Base-by-base conservation (phyloP, 2,797 vertebrate species). In the Semotilus atromaculatus region DNA sequence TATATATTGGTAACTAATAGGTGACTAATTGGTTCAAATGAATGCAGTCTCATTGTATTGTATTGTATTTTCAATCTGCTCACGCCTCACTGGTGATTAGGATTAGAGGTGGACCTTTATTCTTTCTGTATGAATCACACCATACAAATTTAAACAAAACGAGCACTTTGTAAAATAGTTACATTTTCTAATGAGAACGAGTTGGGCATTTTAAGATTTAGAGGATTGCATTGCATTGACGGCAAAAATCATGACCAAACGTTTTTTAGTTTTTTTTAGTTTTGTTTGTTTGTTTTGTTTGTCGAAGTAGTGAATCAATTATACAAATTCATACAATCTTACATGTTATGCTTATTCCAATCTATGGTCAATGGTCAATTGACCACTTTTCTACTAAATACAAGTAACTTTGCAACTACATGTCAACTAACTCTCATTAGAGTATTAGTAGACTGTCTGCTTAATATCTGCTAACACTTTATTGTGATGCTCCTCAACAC, bases 171-270 rank as follows among this genome's bases (percentile, higher is more conserved):
- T 16, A 13, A 38, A 68, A 66, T 34, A 68, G 66, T 68, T 13
- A 68, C 3, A n/a, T 58, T 58, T 58, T 19, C 4, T 67, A 21
- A 10, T 38, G 8, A 66, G 62, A 66, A 4, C 0, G 38, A 77
- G 45, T 75, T 64, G 7, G 51, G 55, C 14, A 81, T 82, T 51
- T 71, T 70, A 70, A 68, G 48, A 73, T 29, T 73, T 38, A 38
- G 9, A 68, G 34, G 3, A n/a, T n/a, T n/a, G n/a, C n/a, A n/a
- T n/a, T n/a, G 38, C 38, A 40, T 40, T 40, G 38, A 40, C 2
- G 8, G 8, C 8, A 40, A 40, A 40, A 9, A 40, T 40, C 38
- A 38, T 38, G 38, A 38, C 7, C 38, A 38, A 38, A 38, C n/a
- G n/a, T n/a, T n/a, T n/a, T n/a, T n/a, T n/a, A n/a, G n/a, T n/a